Base-by-base conservation (phyloP, 1,140 invertebrate genomes). In the Cotesia vestalis region DNA sequence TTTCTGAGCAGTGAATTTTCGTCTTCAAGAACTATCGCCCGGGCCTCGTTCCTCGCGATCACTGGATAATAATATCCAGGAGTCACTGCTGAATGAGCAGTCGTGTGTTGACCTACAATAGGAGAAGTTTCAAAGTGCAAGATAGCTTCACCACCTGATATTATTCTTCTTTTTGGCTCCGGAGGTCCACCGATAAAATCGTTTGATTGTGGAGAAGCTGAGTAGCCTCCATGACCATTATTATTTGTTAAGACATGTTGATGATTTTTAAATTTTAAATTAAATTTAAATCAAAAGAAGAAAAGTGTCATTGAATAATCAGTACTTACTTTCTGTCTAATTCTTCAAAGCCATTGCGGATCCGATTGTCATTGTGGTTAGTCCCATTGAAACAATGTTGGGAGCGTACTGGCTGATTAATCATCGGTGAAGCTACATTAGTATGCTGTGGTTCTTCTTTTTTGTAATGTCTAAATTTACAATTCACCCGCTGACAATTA, bases 1-100 rank as follows among this genome's bases (percentile, higher is more conserved):
- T 92, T 90, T 75, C 91, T 88, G 51, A 95, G 81, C 72, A 93
- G 85, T 52, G 85, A 86, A 84, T 94, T 94, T 81, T 94, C 93
- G 76, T 94, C 92, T 79, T 93, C 91, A n/a, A 94, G 79, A 60
- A 90, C 87, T 72, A 89, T 83, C n/a, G 85, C 85, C 66, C 88
- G 84, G 59, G 82, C 86, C 79, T 86, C 85, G 17, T 84, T 85
- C 72, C 84, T 80, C 0, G 83, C 82, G 77, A 86, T 85, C 4
- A 86, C 82, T 4, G 85, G 85, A 71, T 86, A 85, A 78, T 85
- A 86, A 68, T 84, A 84, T 62, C 82, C 79, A 2, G 83, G 74
- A 34, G 84, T 83, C 9, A 86, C 78, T 4, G 79, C 11, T 11
- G 40, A 46, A 11, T 46, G 78, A 63, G 82, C 84, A 2, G 82